These are phyloP conservation scores for Macaria liturata DNA, from an alignment of 2,888 invertebrate species.

Conservation along the genomic window DNA sequence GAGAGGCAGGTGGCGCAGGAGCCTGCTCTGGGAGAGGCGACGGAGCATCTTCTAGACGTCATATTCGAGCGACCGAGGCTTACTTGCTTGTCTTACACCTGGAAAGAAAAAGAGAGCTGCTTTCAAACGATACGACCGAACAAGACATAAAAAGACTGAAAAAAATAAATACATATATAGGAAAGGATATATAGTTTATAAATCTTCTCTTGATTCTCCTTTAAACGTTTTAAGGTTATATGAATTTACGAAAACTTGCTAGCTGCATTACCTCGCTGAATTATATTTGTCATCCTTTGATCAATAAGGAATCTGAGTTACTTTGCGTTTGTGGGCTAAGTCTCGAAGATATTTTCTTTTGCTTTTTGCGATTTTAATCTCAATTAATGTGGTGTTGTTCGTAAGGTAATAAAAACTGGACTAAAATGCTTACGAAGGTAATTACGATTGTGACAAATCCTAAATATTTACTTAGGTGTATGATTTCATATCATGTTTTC, in stretches of 20 bases:
- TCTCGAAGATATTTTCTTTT: no score
- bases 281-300: no score
- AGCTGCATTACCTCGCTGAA: no score
- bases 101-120: constrained; percentile 20
- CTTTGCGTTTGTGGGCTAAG: no score
- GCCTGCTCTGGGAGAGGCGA: constrained; percentile 14
- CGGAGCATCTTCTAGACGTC: constrained; percentile 39
- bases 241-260: background rate
- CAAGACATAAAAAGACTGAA: background rate
- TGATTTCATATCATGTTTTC: no score
- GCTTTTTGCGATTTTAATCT: no score
- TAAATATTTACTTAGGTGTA: no score
- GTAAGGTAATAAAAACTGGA: no score
- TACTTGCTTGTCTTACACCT: constrained; percentile 22
- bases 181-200: background rate
- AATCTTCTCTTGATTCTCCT: background rate
- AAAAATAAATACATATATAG: background rate
- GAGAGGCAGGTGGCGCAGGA: constrained; percentile 27
- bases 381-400: no score
- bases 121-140: background rate
- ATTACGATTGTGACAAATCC: no score
- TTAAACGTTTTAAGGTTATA: background rate
- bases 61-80: constrained; percentile 39
- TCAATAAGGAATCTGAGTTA: no score
- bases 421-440: no score